Evolutionary conservation across 2,888 invertebrate genomes (phyloP).

Genomic region (Meiosimyza platycephala): DNA sequence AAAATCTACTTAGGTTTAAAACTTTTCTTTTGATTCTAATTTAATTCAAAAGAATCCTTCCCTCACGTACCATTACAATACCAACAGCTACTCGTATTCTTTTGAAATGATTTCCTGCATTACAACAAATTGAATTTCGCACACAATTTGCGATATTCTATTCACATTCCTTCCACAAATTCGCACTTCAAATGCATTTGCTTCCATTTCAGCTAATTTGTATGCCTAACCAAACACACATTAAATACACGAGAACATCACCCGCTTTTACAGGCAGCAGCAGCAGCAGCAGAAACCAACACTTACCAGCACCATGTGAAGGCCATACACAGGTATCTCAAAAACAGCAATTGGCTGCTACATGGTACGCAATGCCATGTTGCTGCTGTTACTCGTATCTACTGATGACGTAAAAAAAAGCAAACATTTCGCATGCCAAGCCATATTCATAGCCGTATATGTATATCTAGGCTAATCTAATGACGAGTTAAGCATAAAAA

Average conservation of each 20-base stretch:
- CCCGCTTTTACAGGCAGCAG: not conserved
- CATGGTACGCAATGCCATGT: not conserved
- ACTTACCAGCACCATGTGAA: not conserved
- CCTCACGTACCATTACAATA: too few species aligned
- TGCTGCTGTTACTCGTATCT: not conserved
- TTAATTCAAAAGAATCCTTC: too few species aligned
- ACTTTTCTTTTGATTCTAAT: too few species aligned
- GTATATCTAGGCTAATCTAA: conserved; percentile 43
- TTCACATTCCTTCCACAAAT: conserved; percentile 1
- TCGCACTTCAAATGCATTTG: conserved; percentile 13
- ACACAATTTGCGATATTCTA: conserved; percentile 16
- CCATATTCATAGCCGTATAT: conserved; percentile 16
- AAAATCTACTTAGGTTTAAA: too few species aligned
- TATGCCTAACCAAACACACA: conserved; percentile 41
- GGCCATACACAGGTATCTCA: conserved; percentile 29
- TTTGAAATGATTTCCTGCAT: not conserved
- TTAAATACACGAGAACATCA: conserved; percentile 21
- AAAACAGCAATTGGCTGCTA: not conserved
- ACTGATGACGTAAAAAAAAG: not conserved
- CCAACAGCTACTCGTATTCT: too few species aligned
- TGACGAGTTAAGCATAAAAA: conserved; percentile 57
- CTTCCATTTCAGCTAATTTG: conserved; percentile 41
- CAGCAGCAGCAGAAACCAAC: too few species aligned
- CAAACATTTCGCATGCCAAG: conserved; percentile 20
- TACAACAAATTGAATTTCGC: conserved; percentile 23